Conservation (phyloP, 2,113 vertebrate species). For the Hippocampus zosterae region DNA sequence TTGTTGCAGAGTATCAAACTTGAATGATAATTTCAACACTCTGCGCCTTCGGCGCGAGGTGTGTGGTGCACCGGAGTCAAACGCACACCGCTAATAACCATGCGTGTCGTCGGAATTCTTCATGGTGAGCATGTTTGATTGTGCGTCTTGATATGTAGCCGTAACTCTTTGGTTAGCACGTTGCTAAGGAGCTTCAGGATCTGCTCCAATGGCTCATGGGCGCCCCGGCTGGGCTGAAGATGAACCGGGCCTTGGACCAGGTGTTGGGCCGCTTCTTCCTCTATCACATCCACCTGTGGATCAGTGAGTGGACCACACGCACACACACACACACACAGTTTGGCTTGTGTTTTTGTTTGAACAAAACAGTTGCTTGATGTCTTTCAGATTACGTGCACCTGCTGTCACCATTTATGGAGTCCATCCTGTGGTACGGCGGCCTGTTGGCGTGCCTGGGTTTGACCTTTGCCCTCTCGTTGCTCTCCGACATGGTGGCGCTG, state of each 20-base stretch:
- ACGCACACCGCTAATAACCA: too few relatives aligned
- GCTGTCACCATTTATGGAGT: constrained; percentile 91
- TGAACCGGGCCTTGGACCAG: constrained; percentile 93
- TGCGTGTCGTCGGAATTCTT: too few relatives aligned
- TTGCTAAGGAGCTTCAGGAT: constrained; percentile 86
- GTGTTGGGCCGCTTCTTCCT: constrained; percentile 96
- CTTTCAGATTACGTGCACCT: constrained; percentile 90
- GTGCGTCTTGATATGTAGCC: too few relatives aligned
- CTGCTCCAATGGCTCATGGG: constrained; percentile 98
- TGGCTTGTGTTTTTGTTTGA: neutral
- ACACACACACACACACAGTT: neutral
- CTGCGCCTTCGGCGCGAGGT: too few relatives aligned
- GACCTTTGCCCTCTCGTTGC: constrained; percentile 86
- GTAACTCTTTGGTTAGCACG: constrained; percentile 60
- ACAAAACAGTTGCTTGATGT: neutral
- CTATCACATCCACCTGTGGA: constrained; percentile 98
- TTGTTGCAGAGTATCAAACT: too few relatives aligned
- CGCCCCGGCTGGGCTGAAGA: constrained; percentile 92
- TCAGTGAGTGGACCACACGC: constrained; percentile 78
- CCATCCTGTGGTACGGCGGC: constrained; percentile 92
- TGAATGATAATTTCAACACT: too few relatives aligned
- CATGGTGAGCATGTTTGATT: too few relatives aligned
- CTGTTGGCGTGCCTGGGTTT: constrained; percentile 88
- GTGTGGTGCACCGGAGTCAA: too few relatives aligned
- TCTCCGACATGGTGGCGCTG: constrained; percentile 88